Conservation (phyloP, 1,140 invertebrate genomes). For the Popillia japonica region DNA sequence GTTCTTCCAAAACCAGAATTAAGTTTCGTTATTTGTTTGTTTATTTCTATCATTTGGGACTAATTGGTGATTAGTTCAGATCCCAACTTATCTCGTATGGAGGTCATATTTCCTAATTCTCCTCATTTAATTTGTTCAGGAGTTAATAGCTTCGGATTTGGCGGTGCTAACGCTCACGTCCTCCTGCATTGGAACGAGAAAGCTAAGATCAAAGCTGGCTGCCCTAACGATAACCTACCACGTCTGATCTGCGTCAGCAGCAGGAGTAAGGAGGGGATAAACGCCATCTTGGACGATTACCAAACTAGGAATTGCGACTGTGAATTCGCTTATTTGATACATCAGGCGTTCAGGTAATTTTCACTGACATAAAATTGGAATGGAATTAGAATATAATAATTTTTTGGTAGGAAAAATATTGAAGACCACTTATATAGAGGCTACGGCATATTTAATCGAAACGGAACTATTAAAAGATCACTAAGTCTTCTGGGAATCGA, state of each 20-base stretch:
- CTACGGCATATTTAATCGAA: background rate
- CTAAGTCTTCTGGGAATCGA: no score
- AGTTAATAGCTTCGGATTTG: slow-evolving; percentile 72
- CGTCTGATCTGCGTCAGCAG: slow-evolving; percentile 72
- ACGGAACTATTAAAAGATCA: background rate
- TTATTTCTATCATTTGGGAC: no score
- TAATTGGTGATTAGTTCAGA: no score
- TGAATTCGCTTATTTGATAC: slow-evolving; percentile 66
- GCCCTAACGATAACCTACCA: slow-evolving; percentile 65
- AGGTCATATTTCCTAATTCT: background rate
- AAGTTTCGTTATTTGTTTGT: no score
- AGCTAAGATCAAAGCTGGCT: slow-evolving; percentile 63
- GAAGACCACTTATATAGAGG: background rate
- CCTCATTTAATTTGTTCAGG: slow-evolving; percentile 48
- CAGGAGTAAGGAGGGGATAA: slow-evolving; percentile 73
- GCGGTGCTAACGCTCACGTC: slow-evolving; percentile 73
- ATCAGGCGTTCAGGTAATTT: slow-evolving; percentile 55
- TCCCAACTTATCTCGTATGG: no score
- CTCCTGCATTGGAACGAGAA: slow-evolving; percentile 68
- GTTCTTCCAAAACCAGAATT: no score
- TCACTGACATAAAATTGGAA: no score
- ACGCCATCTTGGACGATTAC: slow-evolving; percentile 69
- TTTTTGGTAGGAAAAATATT: slow-evolving; percentile 40
- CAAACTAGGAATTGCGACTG: slow-evolving; percentile 65
- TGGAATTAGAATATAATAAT: no score